A percentile compares a stretch with the other conserved stretches of the same genome.
phyloP scores from a whole-genome alignment of 1,140 invertebrate species.

The Protaetia brevitarsis region DNA sequence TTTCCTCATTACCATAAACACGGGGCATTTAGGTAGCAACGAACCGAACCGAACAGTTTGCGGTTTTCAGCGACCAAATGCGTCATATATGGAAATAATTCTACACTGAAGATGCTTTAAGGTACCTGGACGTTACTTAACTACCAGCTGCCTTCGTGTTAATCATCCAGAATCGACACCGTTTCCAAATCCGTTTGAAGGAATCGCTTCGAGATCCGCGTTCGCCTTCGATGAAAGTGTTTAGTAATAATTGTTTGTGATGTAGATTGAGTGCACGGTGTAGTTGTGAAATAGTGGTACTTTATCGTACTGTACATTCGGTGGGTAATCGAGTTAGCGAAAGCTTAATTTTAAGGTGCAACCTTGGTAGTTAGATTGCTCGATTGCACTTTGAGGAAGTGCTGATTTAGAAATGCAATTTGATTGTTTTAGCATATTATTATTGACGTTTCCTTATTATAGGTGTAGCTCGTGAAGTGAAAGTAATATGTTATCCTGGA shows the following conservation, averaged over 20 bases:
- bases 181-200: background rate
- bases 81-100: constrained; percentile 1
- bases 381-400: too few relatives aligned
- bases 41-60: background rate
- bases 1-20: constrained; percentile 13
- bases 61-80: background rate
- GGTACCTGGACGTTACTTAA: background rate
- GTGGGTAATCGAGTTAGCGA: background rate
- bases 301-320: background rate
- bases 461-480: too few relatives aligned
- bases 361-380: too few relatives aligned
- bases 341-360: background rate
- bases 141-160: constrained; percentile 8
- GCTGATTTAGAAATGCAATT: too few relatives aligned
- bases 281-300: background rate
- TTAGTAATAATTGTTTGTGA: constrained; percentile 2
- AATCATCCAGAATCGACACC: background rate
- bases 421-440: too few relatives aligned
- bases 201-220: background rate
- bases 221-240: background rate
- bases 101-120: background rate
- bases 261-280: background rate
- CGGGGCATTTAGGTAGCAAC: background rate
- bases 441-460: too few relatives aligned
- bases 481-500: too few relatives aligned